These are phyloP conservation scores for Prionace glauca DNA, from an alignment of 2,797 vertebrate genomes.

Conservation along the genomic window DNA sequence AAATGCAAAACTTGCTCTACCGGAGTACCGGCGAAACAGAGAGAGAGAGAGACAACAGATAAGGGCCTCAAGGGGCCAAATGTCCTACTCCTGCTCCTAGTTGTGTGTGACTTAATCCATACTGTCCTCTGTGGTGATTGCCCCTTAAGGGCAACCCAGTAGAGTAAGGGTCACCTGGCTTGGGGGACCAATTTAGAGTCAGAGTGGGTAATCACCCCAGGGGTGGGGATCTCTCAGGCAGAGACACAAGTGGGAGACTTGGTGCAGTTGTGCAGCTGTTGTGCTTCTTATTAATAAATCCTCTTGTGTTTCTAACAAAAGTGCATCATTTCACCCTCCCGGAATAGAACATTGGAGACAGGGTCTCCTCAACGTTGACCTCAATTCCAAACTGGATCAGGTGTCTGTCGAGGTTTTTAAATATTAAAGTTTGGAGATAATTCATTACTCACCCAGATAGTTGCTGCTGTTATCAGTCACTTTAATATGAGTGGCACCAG, in stretches of 20 bases:
- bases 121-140: too few species aligned
- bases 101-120: neutral
- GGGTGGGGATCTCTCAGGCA: too few species aligned
- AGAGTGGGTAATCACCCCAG: too few species aligned
- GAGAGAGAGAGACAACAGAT: neutral
- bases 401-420: neutral
- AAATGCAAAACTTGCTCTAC: neutral
- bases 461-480: constrained; percentile 61
- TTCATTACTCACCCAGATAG: constrained; percentile 56
- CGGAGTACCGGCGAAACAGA: neutral
- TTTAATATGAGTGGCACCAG: constrained; percentile 58
- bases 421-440: neutral
- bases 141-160: too few species aligned
- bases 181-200: too few species aligned
- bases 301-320: too few species aligned
- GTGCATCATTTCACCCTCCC: neutral
- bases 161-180: too few species aligned
- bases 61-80: too few species aligned
- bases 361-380: neutral
- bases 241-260: too few species aligned
- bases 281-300: too few species aligned
- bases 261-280: too few species aligned
- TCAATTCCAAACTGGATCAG: neutral
- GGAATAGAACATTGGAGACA: neutral
- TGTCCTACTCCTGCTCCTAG: too few species aligned